Conservation (phyloP, 2,113 vertebrate species). For the Campylomormyrus tamandua region DNA sequence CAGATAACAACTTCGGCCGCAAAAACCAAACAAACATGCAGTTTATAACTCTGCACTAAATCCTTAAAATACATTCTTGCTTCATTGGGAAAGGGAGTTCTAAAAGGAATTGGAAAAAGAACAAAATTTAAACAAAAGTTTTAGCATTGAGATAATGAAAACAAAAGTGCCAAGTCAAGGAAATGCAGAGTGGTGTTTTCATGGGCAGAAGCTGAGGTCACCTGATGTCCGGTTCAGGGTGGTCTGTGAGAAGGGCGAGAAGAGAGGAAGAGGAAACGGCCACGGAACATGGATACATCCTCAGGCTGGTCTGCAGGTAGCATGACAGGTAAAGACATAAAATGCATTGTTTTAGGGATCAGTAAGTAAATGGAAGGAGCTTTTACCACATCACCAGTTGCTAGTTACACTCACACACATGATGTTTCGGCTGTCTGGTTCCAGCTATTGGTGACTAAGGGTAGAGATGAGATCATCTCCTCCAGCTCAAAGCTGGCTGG, state of each 20-base stretch:
- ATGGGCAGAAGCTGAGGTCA: background rate
- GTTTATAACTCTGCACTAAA: background rate
- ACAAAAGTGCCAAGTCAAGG: background rate
- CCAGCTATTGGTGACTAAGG: background rate
- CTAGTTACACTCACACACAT: background rate
- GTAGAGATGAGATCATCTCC: background rate
- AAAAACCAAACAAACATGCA: background rate
- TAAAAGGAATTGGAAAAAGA: background rate
- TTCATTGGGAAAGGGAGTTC: background rate
- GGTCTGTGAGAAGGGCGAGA: background rate
- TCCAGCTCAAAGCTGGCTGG: background rate
- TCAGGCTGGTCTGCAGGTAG: background rate
- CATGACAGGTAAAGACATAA: background rate
- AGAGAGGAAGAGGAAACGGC: background rate
- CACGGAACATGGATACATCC: background rate
- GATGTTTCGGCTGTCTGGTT: background rate
- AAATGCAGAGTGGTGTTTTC: background rate
- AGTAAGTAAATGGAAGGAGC: background rate
- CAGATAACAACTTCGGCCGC: background rate
- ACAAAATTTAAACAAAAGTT: background rate
- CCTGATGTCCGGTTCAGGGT: background rate
- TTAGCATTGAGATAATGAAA: background rate
- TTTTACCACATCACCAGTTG: background rate
- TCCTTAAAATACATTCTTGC: background rate
- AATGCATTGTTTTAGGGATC: background rate